Conservation (phyloP, 37 sponge, comb jelly and placozoan species). For the Bolinopsis microptera region DNA sequence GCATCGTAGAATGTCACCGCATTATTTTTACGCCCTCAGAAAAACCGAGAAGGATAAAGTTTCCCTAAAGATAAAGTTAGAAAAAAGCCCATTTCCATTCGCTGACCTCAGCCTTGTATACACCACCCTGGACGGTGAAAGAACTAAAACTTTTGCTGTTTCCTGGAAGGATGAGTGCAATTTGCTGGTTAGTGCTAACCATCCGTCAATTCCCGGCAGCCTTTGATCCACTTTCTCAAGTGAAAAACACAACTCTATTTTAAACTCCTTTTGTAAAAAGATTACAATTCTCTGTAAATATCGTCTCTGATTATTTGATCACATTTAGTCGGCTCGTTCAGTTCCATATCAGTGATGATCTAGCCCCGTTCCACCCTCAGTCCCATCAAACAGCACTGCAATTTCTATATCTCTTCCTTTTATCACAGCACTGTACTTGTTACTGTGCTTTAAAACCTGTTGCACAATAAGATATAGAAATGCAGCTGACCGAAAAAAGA, state of each 20-base stretch:
- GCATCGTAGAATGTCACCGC: too few species aligned
- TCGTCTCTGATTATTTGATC: too few species aligned
- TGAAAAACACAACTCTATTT: neutral
- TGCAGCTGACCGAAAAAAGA: neutral
- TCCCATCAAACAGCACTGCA: too few species aligned
- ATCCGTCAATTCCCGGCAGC: neutral
- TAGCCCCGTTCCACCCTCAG: too few species aligned
- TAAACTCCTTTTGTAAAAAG: neutral
- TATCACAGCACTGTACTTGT: neutral
- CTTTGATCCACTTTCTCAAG: neutral
- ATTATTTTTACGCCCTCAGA: neutral
- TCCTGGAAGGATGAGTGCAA: neutral
- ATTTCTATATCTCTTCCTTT: neutral
- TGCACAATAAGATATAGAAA: neutral
- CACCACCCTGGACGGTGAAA: neutral
- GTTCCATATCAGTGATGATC: too few species aligned
- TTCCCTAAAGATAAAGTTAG: neutral
- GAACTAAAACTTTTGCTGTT: neutral
- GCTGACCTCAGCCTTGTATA: constrained; percentile 5
- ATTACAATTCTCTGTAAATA: neutral
- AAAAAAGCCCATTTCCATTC: neutral
- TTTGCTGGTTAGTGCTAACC: constrained; percentile 10
- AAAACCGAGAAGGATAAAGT: neutral
- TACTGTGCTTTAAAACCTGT: neutral
- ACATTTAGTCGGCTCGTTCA: too few species aligned